Evolutionary conservation across 2,113 vertebrate genomes (phyloP), one percentile per base, ranked within the genome.

Genomic region (Corythaeola cristata): DNA sequence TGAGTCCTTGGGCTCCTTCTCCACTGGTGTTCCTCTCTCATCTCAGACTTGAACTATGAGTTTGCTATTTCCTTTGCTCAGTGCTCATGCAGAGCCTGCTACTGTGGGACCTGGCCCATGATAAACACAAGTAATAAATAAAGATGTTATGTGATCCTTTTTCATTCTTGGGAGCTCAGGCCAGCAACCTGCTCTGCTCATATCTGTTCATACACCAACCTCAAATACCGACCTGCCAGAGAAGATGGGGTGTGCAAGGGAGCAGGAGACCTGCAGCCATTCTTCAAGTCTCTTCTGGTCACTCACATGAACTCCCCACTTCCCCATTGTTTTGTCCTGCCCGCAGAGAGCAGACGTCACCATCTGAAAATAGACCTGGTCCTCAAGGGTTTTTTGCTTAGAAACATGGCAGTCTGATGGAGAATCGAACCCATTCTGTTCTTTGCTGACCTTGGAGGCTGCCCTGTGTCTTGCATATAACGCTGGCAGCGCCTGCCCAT

Each of bases 401-500:
- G 60, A 84, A 87, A n/a, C 19, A 26, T 3, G 22, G 22, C 32
- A 85, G 47, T 47, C 13, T 0, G 2, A 76, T 6, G 16, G 44
- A 81, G 50, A 73, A 77, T 1, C 1, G 1, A 91, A 76, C 14
- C 19, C 50, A 4, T 7, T 7, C 6, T 5, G 27, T 33, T 58
- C 60, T 16, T 12, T 30, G 76, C 27, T 82, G 69, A 16, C 30
- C 76, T 21, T 19, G 19, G 55, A 44, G 63, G 45, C 58, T 58
- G 56, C 26, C 58, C 20, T 19, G 8, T 53, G 37, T 47, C n/a
- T 69, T 52, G 44, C 33, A 55, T 2, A 4, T 30, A 66, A 30
- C 1, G 1, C 20, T 58, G 56, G 23, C 71, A 59, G 71, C 28
- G 37, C 32, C 26, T 66, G 67, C 58, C 44, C 0, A 0, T 49